Evolutionary conservation across 2,113 vertebrate genomes (phyloP).

Genomic region (Scolopax mira): DNA sequence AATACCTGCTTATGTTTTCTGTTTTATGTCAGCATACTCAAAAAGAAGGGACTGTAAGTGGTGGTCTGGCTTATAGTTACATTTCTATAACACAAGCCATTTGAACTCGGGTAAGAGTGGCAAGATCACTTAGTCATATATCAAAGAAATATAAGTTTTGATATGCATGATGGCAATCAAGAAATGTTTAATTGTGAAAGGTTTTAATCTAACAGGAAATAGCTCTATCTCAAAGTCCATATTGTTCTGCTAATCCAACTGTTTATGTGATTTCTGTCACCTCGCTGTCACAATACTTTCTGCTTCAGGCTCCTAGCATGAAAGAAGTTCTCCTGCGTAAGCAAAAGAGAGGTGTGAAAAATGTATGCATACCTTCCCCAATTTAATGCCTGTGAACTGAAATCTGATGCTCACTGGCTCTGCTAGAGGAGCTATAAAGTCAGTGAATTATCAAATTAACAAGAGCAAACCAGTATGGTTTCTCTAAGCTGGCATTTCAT

Average conservation of each 20-base stretch:
- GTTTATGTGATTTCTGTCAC: neutral
- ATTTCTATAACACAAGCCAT: neutral
- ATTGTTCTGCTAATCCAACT: neutral
- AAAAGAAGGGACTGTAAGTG: neutral
- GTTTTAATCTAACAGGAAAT: neutral
- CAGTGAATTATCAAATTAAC: slow-evolving; percentile 41
- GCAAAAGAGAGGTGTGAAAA: neutral
- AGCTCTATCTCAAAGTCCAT: neutral
- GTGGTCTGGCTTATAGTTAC: neutral
- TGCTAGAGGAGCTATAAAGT: slow-evolving; percentile 1
- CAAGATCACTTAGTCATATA: neutral
- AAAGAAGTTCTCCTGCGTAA: neutral
- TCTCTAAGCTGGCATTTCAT: neutral
- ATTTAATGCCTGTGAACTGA: neutral
- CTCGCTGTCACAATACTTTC: neutral
- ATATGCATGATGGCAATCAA: neutral
- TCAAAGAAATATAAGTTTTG: neutral
- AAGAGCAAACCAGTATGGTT: neutral
- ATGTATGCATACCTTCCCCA: neutral
- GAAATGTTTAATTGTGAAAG: neutral
- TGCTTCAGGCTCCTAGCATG: neutral
- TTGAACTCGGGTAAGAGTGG: neutral
- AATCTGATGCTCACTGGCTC: neutral
- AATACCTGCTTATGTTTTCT: neutral
- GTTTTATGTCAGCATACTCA: neutral